These are phyloP conservation scores for Hydrozoanthus gracilis DNA, from an alignment of 92 coral and sea anemone species.

Conservation along the genomic window DNA sequence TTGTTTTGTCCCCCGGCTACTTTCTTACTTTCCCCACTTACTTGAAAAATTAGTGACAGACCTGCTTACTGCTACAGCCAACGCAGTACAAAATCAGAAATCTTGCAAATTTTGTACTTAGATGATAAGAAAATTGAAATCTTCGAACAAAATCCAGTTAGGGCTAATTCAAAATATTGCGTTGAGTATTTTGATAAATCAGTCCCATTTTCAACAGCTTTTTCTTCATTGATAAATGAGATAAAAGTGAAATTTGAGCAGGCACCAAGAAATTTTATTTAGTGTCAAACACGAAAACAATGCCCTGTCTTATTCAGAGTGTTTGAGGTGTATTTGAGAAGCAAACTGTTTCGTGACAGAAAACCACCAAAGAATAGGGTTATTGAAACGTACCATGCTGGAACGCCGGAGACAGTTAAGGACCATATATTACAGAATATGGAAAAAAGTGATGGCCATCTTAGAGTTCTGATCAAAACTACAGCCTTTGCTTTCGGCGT, in stretches of 20 bases:
- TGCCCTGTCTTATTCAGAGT: constrained; percentile 68
- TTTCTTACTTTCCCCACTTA: too few relatives aligned
- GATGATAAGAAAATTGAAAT: constrained; percentile 31
- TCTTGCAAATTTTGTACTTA: constrained; percentile 57
- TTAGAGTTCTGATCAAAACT: constrained; percentile 41
- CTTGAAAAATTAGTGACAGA: too few relatives aligned
- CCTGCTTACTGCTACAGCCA: constrained; percentile 37
- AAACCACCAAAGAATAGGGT: constrained; percentile 54
- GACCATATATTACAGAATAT: constrained; percentile 33
- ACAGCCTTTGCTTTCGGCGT: constrained; percentile 51
- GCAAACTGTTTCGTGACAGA: constrained; percentile 38
- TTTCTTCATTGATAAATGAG: constrained; percentile 66
- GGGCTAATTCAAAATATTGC: constrained; percentile 57
- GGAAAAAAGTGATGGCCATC: constrained; percentile 29
- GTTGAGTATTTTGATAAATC: constrained; percentile 67
- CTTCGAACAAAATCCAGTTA: constrained; percentile 69
- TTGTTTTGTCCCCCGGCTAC: too few relatives aligned
- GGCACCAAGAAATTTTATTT: constrained; percentile 69
- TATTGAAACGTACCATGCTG: constrained; percentile 86
- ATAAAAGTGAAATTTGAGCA: constrained; percentile 49
- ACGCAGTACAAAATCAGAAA: constrained; percentile 62
- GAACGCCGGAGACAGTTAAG: constrained; percentile 65
- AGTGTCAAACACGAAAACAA: constrained; percentile 85
- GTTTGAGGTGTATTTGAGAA: constrained; percentile 69
- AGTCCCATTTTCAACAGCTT: constrained; percentile 54